phyloP scores from a whole-genome alignment of 37 sponge, comb jelly and placozoan genomes.

The Agelas oroides region DNA sequence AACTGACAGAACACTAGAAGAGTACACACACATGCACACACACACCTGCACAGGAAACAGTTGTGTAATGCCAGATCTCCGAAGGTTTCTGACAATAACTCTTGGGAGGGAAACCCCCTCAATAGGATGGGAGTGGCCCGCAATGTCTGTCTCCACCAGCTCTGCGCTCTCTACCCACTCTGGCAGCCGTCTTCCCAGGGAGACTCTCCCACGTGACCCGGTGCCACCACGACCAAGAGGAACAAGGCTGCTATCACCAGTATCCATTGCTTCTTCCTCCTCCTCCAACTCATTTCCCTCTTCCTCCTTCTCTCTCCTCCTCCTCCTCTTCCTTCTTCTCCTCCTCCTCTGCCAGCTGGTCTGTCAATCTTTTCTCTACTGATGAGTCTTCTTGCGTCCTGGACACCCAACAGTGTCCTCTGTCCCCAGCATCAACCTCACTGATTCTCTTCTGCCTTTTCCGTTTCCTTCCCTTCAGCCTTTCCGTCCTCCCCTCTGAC shows the following conservation, averaged over 20 bases:
- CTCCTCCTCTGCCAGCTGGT: neutral
- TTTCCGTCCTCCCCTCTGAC: too few relatives aligned
- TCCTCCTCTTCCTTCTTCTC: neutral
- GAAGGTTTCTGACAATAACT: slow-evolving; percentile 47
- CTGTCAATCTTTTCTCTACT: slow-evolving; percentile 1
- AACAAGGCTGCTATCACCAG: neutral
- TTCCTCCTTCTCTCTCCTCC: slow-evolving; percentile 5
- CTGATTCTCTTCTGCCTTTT: too few relatives aligned
- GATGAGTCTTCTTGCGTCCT: too few relatives aligned
- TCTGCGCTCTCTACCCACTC: slow-evolving; percentile 60
- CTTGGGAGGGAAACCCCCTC: slow-evolving; percentile 27
- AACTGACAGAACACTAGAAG: too few relatives aligned
- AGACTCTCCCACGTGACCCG: neutral
- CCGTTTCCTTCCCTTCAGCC: too few relatives aligned
- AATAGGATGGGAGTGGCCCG: slow-evolving; percentile 34
- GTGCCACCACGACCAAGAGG: neutral
- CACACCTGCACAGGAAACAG: slow-evolving; percentile 79
- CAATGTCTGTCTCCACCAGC: slow-evolving; percentile 60
- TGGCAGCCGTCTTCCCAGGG: slow-evolving; percentile 35
- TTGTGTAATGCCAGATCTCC: slow-evolving; percentile 20
- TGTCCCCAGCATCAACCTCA: too few relatives aligned
- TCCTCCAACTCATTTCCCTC: neutral
- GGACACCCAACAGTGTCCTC: too few relatives aligned
- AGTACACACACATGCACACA: too few relatives aligned
- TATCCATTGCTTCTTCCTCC: neutral